Percentiles rank a stretch among this genome's conserved stretches.
Conservation (phyloP, 2,888 invertebrate genomes). For the Aromia moschata region DNA sequence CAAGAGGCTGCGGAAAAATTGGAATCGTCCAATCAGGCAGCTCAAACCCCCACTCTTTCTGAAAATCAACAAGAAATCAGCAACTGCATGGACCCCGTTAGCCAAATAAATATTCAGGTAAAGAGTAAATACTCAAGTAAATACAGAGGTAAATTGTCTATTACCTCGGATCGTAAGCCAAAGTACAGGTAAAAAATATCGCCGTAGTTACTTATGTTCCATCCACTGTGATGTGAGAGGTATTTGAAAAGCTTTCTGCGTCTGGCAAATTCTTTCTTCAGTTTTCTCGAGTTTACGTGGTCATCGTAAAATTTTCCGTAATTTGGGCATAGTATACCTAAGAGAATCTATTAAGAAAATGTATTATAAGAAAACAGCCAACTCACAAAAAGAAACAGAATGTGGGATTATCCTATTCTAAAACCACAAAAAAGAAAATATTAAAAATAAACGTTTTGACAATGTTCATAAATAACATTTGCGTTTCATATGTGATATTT, state of each 20-base stretch:
- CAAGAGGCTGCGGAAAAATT: slow-evolving; percentile 55
- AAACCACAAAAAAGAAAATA: too few relatives aligned
- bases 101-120: too few relatives aligned
- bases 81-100: too few relatives aligned
- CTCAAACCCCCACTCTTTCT: slow-evolving; percentile 56
- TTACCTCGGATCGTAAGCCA: slow-evolving; percentile 55
- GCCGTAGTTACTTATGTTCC: slow-evolving; percentile 64
- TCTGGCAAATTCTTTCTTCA: slow-evolving; percentile 61
- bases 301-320: slow-evolving; percentile 41
- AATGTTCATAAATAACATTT: too few relatives aligned
- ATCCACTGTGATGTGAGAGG: slow-evolving; percentile 65
- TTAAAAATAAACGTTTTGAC: too few relatives aligned
- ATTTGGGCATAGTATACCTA: slow-evolving; percentile 45
- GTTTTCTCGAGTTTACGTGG: slow-evolving; percentile 48
- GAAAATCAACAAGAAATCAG: too few relatives aligned
- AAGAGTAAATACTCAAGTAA: too few relatives aligned
- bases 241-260: slow-evolving; percentile 64
- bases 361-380: too few relatives aligned
- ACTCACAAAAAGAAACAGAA: too few relatives aligned
- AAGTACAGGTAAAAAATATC: slow-evolving; percentile 70
- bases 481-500: too few relatives aligned
- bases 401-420: too few relatives aligned
- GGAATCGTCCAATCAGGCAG: slow-evolving; percentile 61
- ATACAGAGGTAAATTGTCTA: slow-evolving; percentile 47
- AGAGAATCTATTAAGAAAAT: slow-evolving; percentile 33